phyloP scores from a whole-genome alignment of 23 tunicate genomes.

The Diplosoma virens region DNA sequence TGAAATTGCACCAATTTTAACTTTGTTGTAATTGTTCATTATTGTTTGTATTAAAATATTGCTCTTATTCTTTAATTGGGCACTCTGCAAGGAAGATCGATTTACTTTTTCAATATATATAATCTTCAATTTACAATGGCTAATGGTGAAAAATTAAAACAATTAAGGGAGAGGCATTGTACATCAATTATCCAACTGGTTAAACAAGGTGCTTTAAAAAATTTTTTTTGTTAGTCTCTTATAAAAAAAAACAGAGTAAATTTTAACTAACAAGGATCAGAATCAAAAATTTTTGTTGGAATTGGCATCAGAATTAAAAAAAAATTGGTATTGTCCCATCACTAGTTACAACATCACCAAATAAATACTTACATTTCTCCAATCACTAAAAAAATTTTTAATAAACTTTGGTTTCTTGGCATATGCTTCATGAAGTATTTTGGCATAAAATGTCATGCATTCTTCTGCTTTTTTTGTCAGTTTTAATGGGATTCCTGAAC shows the following conservation, averaged over 20 bases:
- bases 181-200: no score
- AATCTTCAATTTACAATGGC: no score
- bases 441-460: conserved; percentile 91
- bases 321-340: not conserved
- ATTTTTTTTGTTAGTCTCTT: no score
- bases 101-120: no score
- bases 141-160: no score
- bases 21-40: no score
- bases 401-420: conserved; percentile 65
- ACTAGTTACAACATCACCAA: not conserved
- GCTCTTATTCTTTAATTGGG: no score
- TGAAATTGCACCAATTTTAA: no score
- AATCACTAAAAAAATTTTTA: conserved; percentile 83
- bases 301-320: not conserved
- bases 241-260: not conserved
- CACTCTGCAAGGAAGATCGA: no score
- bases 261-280: not conserved
- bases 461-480: conserved; percentile 56
- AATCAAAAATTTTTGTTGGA: not conserved
- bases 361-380: conserved; percentile 88
- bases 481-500: conserved; percentile 56
- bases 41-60: no score
- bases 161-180: no score
- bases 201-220: no score
- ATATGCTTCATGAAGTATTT: conserved; percentile 67